These are phyloP conservation scores for Babyrousa celebensis DNA, from an alignment of 2,797 vertebrate species.

Conservation along the genomic window DNA sequence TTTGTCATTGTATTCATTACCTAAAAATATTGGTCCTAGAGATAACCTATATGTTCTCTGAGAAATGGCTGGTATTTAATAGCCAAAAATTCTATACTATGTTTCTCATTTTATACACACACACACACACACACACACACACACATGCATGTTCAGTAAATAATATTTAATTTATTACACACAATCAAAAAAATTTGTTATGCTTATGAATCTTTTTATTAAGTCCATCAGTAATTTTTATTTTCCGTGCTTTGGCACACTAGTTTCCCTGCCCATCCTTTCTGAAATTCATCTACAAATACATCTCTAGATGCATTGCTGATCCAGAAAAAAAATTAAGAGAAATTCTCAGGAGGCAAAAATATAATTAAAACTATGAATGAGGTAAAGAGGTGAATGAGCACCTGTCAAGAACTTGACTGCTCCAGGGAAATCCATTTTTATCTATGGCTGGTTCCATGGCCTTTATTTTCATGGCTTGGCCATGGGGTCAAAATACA, in stretches of 20 bases:
- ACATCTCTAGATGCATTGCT: background rate
- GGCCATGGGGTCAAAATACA: background rate
- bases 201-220: background rate
- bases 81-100: background rate
- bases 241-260: background rate
- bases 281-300: background rate
- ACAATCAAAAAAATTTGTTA: background rate
- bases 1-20: background rate
- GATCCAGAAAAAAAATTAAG: background rate
- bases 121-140: no score
- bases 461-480: background rate
- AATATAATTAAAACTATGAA: background rate
- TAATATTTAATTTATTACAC: background rate
- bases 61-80: constrained; percentile 23
- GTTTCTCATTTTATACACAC: background rate
- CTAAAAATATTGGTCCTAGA: background rate
- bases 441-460: background rate
- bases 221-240: background rate
- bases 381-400: background rate
- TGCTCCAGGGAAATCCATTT: background rate
- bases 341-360: constrained; percentile 8
- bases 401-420: background rate
- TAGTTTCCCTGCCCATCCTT: background rate
- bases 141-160: background rate
- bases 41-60: background rate